Conservation (phyloP, 2,888 invertebrate genomes). For the Choristoneura rosaceana region DNA sequence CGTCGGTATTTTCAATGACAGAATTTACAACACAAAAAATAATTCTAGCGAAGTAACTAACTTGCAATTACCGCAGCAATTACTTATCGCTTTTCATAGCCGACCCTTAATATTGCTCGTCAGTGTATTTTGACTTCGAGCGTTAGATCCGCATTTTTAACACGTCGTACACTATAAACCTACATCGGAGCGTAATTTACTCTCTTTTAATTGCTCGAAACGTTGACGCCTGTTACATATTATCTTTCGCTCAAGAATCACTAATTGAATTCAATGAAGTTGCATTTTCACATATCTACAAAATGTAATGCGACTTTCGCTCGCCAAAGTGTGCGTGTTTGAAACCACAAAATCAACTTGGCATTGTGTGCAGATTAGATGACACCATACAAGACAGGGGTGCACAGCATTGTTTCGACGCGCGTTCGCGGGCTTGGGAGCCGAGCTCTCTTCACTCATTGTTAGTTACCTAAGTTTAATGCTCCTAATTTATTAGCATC, state of each 20-base stretch:
- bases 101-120: conserved; percentile 2
- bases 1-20: too few relatives aligned
- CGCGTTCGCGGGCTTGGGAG: conserved; percentile 49
- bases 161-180: conserved; percentile 10
- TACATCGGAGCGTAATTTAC: conserved; percentile 25
- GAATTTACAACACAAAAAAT: too few relatives aligned
- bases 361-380: conserved; percentile 74
- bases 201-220: conserved; percentile 36
- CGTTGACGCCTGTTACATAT: conserved; percentile 45
- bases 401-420: conserved; percentile 52
- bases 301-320: conserved; percentile 76
- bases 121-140: conserved; percentile 1
- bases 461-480: conserved; percentile 45
- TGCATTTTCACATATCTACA: conserved; percentile 69
- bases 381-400: conserved; percentile 46
- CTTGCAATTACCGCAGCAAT: background rate
- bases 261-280: conserved; percentile 65
- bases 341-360: conserved; percentile 59
- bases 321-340: conserved; percentile 58
- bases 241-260: conserved; percentile 52
- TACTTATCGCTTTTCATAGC: too few relatives aligned
- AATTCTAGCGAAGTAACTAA: too few relatives aligned
- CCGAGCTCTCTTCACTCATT: conserved; percentile 51
- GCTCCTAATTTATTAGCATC: conserved; percentile 37
- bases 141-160: conserved; percentile 25